These are phyloP conservation scores for Micropterix aruncella DNA, from an alignment of 2,888 invertebrate genomes.

Conservation along the genomic window DNA sequence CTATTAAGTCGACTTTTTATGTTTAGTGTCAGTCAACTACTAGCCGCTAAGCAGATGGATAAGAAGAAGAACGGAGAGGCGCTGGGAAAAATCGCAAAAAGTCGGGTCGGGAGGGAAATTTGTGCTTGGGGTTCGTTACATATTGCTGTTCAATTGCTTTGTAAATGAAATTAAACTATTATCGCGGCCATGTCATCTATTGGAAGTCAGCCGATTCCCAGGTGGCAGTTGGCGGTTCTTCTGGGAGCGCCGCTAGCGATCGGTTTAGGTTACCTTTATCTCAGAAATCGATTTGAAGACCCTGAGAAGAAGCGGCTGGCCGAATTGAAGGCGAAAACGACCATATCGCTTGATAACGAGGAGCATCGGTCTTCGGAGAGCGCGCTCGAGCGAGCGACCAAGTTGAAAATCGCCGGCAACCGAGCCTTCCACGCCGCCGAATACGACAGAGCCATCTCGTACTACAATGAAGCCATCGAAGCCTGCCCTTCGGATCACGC, in stretches of 20 bases:
- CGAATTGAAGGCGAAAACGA: constrained; percentile 36
- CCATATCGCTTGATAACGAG: constrained; percentile 44
- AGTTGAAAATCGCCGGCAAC: constrained; percentile 82
- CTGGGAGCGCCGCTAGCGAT: constrained; percentile 73
- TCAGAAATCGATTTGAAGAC: constrained; percentile 41
- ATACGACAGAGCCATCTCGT: constrained; percentile 79
- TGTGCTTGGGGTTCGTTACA: no score
- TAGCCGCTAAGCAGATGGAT: no score
- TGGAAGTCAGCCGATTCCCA: constrained; percentile 49
- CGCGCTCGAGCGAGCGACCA: constrained; percentile 59
- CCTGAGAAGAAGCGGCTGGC: constrained; percentile 38
- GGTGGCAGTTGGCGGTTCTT: constrained; percentile 78
- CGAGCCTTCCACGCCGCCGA: constrained; percentile 71
- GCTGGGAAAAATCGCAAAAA: no score
- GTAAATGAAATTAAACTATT: no score
- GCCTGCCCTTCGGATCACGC: constrained; percentile 62
- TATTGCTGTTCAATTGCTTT: no score
- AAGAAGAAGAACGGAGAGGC: no score
- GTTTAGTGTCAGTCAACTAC: no score
- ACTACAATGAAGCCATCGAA: constrained; percentile 89
- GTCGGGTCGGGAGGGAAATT: no score
- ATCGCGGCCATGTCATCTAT: constrained; percentile 27
- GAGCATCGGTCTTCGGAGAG: constrained; percentile 30
- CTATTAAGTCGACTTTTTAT: no score
- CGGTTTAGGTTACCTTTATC: constrained; percentile 69